Percentiles rank a stretch among this genome's conserved stretches.
These are phyloP conservation scores for Diaphora mendica DNA, from an alignment of 2,888 invertebrate genomes.

Conservation along the genomic window DNA sequence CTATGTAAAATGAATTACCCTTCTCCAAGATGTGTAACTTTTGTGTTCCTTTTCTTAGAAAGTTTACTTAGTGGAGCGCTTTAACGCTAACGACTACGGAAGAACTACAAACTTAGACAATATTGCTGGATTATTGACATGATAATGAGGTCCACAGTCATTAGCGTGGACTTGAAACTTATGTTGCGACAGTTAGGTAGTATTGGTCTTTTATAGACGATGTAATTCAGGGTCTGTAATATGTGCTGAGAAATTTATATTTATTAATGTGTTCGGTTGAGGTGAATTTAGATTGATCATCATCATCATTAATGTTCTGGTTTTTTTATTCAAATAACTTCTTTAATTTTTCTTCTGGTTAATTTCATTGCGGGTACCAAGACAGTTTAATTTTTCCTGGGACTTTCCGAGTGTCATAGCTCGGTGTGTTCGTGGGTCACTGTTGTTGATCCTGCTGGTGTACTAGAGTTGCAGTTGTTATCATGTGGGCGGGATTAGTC, in stretches of 20 bases:
- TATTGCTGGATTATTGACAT: slow-evolving; percentile 21
- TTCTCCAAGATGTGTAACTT: slow-evolving; percentile 54
- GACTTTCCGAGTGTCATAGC: too few species aligned
- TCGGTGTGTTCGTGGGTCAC: too few species aligned
- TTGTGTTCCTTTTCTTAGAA: slow-evolving; percentile 61
- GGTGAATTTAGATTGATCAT: too few species aligned
- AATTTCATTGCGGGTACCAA: too few species aligned
- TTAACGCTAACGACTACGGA: slow-evolving; percentile 35
- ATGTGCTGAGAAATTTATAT: neutral
- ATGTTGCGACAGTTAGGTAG: neutral
- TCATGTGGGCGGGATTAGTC: too few species aligned
- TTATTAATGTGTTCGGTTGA: neutral
- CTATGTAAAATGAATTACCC: slow-evolving; percentile 57
- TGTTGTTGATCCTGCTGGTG: too few species aligned
- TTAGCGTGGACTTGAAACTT: slow-evolving; percentile 1
- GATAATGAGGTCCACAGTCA: slow-evolving; percentile 11
- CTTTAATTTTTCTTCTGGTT: too few species aligned
- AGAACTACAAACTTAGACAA: slow-evolving; percentile 44
- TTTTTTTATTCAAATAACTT: too few species aligned
- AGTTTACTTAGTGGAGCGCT: slow-evolving; percentile 42
- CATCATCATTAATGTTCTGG: too few species aligned
- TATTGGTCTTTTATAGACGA: neutral
- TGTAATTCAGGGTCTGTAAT: neutral
- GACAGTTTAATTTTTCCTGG: too few species aligned
- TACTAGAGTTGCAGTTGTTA: too few species aligned